Evolutionary conservation across 2,797 vertebrate species (phyloP).

Genomic region (Pristis pectinata): DNA sequence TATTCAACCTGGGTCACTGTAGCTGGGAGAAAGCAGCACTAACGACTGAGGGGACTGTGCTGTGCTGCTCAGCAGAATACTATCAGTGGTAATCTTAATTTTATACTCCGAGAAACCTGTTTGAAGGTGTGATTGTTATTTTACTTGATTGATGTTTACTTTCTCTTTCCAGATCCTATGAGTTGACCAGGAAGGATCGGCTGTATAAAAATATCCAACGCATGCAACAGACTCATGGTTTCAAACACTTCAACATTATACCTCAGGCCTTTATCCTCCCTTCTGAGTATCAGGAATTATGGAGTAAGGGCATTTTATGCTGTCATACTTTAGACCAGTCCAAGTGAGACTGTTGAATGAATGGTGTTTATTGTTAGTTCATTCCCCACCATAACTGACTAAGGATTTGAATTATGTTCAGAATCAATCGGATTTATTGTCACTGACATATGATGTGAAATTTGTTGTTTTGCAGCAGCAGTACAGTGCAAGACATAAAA

Average conservation of each 20-base stretch:
- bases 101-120: neutral
- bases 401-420: neutral
- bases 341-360: neutral
- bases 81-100: too few species aligned
- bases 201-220: slow-evolving; percentile 93
- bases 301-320: slow-evolving; percentile 68
- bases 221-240: slow-evolving; percentile 85
- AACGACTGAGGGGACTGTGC: too few species aligned
- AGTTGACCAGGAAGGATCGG: slow-evolving; percentile 90
- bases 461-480: too few species aligned
- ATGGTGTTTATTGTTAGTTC: neutral
- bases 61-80: too few species aligned
- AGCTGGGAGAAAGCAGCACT: too few species aligned
- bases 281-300: slow-evolving; percentile 84
- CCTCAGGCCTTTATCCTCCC: slow-evolving; percentile 90
- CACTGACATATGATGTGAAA: too few species aligned
- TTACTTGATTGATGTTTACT: slow-evolving; percentile 41
- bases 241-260: slow-evolving; percentile 87
- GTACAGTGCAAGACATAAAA: too few species aligned
- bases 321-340: neutral
- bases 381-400: neutral
- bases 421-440: too few species aligned
- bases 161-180: slow-evolving; percentile 74
- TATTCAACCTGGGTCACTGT: too few species aligned
- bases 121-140: neutral